Conservation (phyloP, 2,888 invertebrate species). For the Halocaridina rubra region DNA sequence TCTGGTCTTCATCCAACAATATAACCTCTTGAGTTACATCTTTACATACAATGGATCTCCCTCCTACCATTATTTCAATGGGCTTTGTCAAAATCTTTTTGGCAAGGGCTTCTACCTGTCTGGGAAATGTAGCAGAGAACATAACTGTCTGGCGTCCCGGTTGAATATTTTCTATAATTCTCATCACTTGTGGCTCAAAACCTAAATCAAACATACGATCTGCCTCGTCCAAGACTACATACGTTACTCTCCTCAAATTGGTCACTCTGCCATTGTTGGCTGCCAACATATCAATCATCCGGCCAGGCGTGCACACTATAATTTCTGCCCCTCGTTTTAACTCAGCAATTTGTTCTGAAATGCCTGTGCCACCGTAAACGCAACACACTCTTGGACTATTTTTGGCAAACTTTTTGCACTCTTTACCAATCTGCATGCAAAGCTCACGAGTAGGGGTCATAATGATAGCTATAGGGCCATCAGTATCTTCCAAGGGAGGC, state of each 20-base stretch:
- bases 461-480: conserved; percentile 95
- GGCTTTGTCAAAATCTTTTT: conserved; percentile 92
- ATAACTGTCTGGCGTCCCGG: conserved; percentile 98
- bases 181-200: conserved; percentile 98
- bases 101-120: conserved; percentile 98
- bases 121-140: conserved; percentile 98
- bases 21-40: conserved; percentile 97
- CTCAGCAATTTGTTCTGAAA: conserved; percentile 73
- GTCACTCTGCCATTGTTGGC: conserved; percentile 96
- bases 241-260: conserved; percentile 95
- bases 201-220: conserved; percentile 99
- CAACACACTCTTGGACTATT: conserved; percentile 86
- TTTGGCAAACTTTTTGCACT: conserved; percentile 94
- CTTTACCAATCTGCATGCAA: conserved; percentile 97
- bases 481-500: conserved; percentile 90
- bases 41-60: conserved; percentile 95
- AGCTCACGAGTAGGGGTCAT: conserved; percentile 98
- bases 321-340: conserved; percentile 87
- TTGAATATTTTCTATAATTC: conserved; percentile 95
- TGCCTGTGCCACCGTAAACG: conserved; percentile 94
- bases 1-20: conserved; percentile 94
- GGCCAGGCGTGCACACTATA: conserved; percentile 97
- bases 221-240: conserved; percentile 97
- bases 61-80: conserved; percentile 95
- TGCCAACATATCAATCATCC: conserved; percentile 99